A percentile compares a stretch with the other conserved stretches of the same genome.
Conservation (phyloP, 2,113 vertebrate species). For the Cebidichthys violaceus region DNA sequence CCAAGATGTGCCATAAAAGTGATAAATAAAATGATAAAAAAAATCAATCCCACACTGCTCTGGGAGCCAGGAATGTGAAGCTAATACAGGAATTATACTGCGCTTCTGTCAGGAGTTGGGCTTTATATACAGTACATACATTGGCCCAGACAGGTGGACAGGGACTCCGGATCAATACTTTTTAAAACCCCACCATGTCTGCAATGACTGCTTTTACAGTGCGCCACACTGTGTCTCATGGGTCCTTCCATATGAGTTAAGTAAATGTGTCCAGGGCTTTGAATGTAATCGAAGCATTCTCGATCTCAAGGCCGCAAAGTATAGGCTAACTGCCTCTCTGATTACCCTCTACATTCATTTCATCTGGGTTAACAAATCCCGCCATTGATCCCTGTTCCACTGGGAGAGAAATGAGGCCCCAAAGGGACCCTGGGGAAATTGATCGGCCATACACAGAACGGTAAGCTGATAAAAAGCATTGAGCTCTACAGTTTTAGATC, state of each 20-base stretch:
- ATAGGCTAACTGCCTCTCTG: conserved; percentile 39
- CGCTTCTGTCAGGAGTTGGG: conserved; percentile 18
- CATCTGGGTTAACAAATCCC: conserved; percentile 64
- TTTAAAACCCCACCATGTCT: conserved; percentile 4
- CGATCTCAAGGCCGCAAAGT: conserved; percentile 3
- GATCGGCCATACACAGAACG: conserved; percentile 36
- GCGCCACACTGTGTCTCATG: neutral
- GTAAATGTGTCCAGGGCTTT: conserved; percentile 2
- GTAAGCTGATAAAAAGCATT: conserved; percentile 46
- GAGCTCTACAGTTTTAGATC: conserved; percentile 35
- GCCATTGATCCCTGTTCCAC: conserved; percentile 55
- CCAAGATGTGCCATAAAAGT: conserved; percentile 7
- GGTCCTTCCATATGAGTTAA: conserved; percentile 15
- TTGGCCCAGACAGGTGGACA: conserved; percentile 1
- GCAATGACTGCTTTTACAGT: conserved; percentile 12
- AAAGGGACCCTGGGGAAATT: conserved; percentile 50
- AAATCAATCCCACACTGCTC: conserved; percentile 37
- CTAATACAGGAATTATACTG: conserved; percentile 2
- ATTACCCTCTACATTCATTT: conserved; percentile 52
- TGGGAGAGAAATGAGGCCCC: conserved; percentile 16
- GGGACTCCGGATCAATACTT: conserved; percentile 52
- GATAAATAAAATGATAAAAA: conserved; percentile 39
- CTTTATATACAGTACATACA: neutral
- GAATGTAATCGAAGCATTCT: conserved; percentile 35
- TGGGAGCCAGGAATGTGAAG: neutral